phyloP scores from a whole-genome alignment of 2,888 invertebrate genomes.

The Stenchaetothrips biformis region DNA sequence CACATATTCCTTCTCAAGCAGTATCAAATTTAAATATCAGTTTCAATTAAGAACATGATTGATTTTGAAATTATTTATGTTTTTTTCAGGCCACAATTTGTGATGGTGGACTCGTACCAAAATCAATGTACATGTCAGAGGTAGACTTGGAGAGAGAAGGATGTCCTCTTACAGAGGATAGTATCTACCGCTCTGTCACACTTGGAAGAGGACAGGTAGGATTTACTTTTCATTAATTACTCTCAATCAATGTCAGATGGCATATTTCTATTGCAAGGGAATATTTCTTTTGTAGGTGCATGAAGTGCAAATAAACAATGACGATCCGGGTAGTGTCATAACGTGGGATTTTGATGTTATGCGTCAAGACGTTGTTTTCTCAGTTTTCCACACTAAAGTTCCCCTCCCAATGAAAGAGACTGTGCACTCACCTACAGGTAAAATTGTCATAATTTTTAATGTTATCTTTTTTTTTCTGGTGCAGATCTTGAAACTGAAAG shows the following conservation, averaged over 20 bases:
- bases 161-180: constrained; percentile 56
- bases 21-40: neutral
- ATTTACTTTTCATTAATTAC: neutral
- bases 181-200: constrained; percentile 65
- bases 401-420: neutral
- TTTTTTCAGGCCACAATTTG: constrained; percentile 66
- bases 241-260: neutral
- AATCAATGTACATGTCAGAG: constrained; percentile 71
- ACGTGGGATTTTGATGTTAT: constrained; percentile 97
- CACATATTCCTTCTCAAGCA: neutral
- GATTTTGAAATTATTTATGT: neutral
- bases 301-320: constrained; percentile 70
- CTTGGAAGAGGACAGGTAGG: constrained; percentile 56
- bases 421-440: neutral
- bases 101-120: constrained; percentile 86
- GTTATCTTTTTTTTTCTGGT: neutral
- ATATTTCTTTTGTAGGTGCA: constrained; percentile 54
- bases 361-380: constrained; percentile 81
- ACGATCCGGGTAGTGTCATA: constrained; percentile 81
- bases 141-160: constrained; percentile 48
- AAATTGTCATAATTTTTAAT: neutral
- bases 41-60: neutral
- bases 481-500: no score
- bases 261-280: constrained; percentile 1
- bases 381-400: constrained; percentile 55